These are phyloP conservation scores for Lycaena phlaeas DNA, from an alignment of 2,888 invertebrate species.

Conservation along the genomic window DNA sequence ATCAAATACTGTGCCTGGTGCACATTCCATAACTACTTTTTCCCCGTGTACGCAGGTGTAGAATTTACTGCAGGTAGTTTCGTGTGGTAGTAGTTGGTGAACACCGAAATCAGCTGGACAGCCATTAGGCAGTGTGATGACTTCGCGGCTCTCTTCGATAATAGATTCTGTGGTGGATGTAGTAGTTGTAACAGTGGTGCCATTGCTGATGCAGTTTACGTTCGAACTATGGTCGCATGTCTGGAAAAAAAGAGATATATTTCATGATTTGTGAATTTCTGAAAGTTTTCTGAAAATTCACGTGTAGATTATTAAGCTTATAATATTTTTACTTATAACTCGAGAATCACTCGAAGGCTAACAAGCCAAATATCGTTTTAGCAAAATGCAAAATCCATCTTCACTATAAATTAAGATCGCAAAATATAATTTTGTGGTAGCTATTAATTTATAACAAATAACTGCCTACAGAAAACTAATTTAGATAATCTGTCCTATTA, in stretches of 20 bases:
- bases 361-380: too few relatives aligned
- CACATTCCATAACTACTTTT: slow-evolving; percentile 26
- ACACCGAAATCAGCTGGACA: slow-evolving; percentile 27
- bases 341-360: too few relatives aligned
- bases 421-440: too few relatives aligned
- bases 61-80: slow-evolving; percentile 29
- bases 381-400: too few relatives aligned
- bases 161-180: background rate
- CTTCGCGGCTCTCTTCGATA: background rate
- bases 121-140: slow-evolving; percentile 22
- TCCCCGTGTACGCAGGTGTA: slow-evolving; percentile 34
- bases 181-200: background rate
- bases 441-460: too few relatives aligned
- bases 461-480: too few relatives aligned
- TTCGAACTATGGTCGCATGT: background rate
- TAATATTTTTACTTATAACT: too few relatives aligned
- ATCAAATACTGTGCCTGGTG: slow-evolving; percentile 33
- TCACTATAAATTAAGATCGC: too few relatives aligned
- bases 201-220: slow-evolving; percentile 1
- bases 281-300: too few relatives aligned
- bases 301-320: too few relatives aligned
- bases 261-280: too few relatives aligned
- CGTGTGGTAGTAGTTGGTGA: slow-evolving; percentile 30
- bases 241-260: background rate
- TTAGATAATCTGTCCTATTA: too few relatives aligned